Conservation (phyloP, 2,113 vertebrate genomes). For the Lonchura striata region DNA sequence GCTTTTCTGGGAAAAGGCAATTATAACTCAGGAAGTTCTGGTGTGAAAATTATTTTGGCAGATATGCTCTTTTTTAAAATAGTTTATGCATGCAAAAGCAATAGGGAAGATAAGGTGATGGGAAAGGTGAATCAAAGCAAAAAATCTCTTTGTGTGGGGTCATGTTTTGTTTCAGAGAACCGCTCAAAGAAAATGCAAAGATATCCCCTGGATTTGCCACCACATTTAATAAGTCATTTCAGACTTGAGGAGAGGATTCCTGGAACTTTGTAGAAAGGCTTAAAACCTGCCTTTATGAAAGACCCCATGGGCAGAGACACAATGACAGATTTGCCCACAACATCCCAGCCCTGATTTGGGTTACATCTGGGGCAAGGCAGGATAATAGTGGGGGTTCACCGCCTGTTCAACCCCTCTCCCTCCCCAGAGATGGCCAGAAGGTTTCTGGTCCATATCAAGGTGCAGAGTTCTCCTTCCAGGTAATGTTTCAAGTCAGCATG, state of each 20-base stretch:
- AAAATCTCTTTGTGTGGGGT: neutral
- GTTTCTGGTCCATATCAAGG: neutral
- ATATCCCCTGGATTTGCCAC: neutral
- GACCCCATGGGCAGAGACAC: neutral
- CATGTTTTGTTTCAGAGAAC: neutral
- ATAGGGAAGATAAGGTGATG: neutral
- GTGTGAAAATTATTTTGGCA: slow-evolving; percentile 20
- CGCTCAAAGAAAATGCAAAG: neutral
- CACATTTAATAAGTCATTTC: neutral
- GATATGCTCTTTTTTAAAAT: neutral
- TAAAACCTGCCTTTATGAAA: neutral
- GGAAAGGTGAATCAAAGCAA: neutral
- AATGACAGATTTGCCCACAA: neutral
- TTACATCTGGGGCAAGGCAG: neutral
- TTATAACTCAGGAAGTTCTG: neutral
- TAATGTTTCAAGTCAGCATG: fast-evolving
- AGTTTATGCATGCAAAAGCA: neutral
- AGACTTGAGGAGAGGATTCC: neutral
- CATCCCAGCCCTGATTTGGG: neutral
- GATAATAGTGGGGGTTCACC: neutral
- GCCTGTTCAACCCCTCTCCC: neutral
- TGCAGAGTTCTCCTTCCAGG: neutral
- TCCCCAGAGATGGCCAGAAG: neutral
- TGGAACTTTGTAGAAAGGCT: neutral
- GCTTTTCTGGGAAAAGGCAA: slow-evolving; percentile 1